Percentiles rank a stretch among this genome's conserved stretches.
These are phyloP conservation scores for Magallana gigas DNA, from an alignment of 1,140 invertebrate species.

Conservation along the genomic window DNA sequence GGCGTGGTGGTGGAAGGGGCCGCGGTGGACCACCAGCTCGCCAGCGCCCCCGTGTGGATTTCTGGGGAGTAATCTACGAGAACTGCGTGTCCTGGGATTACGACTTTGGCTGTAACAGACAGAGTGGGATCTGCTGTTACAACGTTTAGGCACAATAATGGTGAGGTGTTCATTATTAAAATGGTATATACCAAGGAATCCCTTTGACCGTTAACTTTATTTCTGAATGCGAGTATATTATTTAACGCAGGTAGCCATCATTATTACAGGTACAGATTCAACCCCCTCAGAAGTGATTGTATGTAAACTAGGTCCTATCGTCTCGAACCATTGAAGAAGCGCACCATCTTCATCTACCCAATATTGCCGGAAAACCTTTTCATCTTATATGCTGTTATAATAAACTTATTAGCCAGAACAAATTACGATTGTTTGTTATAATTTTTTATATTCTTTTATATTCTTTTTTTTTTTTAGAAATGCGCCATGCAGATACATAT, in stretches of 20 bases:
- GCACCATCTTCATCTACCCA: slow-evolving; percentile 11
- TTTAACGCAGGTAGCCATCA: background rate
- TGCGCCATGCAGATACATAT: too few species aligned
- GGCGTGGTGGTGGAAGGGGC: background rate
- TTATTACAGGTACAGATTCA: background rate
- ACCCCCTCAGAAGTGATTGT: slow-evolving; percentile 6
- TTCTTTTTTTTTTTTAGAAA: too few species aligned
- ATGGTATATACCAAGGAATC: too few species aligned
- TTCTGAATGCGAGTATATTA: too few species aligned
- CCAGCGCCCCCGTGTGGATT: background rate
- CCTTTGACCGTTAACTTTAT: too few species aligned
- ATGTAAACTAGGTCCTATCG: slow-evolving; percentile 11
- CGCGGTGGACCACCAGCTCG: background rate
- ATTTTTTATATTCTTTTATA: too few species aligned
- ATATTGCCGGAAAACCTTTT: background rate
- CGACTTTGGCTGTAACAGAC: slow-evolving; percentile 39
- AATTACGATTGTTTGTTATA: too few species aligned
- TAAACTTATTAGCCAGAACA: slow-evolving; percentile 1
- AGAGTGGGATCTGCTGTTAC: slow-evolving; percentile 28
- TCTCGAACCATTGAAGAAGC: slow-evolving; percentile 15
- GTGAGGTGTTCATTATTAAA: background rate
- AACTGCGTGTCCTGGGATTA: slow-evolving; percentile 17
- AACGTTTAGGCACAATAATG: background rate
- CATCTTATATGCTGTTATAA: background rate
- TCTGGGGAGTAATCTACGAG: slow-evolving; percentile 25